phyloP scores from a whole-genome alignment of 2,113 vertebrate species.

The Archilochus colubris region DNA sequence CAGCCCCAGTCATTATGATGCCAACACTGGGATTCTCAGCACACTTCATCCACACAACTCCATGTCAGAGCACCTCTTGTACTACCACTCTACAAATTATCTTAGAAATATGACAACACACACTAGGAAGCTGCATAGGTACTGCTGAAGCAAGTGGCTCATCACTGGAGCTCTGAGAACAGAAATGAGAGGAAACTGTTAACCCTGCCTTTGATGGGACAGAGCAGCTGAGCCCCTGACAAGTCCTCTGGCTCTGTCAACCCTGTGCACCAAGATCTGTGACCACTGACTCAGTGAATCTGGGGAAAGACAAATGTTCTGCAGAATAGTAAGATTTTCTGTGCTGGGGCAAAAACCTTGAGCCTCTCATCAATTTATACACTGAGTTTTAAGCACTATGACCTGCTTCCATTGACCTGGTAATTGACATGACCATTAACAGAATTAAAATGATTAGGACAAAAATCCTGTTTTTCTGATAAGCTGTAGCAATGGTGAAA shows the following conservation, averaged over 20 bases:
- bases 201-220: not conserved
- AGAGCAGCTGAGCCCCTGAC: not conserved
- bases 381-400: not conserved
- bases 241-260: not conserved
- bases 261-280: not conserved
- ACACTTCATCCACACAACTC: not conserved
- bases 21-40: not conserved
- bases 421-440: not conserved
- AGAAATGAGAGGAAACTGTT: not conserved
- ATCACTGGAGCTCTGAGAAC: not conserved
- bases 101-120: not conserved
- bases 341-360: not conserved
- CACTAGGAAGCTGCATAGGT: accelerated
- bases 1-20: not conserved
- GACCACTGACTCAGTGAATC: not conserved
- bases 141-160: not conserved
- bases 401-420: not conserved
- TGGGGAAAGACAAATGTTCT: not conserved
- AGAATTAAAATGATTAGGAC: not conserved
- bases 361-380: not conserved
- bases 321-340: accelerated
- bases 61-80: accelerated
- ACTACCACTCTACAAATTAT: not conserved
- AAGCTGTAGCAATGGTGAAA: not conserved
- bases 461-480: not conserved